Base-by-base conservation (phyloP, 2,888 invertebrate genomes). In the Lasioglossum zephyrum region DNA sequence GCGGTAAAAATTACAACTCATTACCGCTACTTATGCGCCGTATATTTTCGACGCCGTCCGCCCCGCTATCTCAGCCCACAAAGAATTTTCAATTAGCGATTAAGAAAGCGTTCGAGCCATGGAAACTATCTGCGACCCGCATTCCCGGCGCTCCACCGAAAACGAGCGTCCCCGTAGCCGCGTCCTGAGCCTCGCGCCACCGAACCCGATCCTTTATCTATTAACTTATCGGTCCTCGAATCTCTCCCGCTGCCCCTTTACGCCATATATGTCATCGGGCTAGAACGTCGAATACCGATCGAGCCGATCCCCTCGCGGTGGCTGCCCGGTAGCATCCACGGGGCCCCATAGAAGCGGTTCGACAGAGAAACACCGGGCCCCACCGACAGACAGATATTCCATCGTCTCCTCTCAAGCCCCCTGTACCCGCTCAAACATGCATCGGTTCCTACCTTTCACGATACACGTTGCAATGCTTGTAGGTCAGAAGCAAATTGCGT, bases 201-300 rank as follows among this genome's bases (percentile, higher is more conserved):
- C 86, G 78, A 84, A 73, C 53, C 70, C 76, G 87, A 87, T 86
- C 78, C 83, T 86, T 87, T 87, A 87, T 87, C 87, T 87, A 87
- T 84, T 79, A 63, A 81, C 84, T 81, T 87, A 87, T 87, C 87
- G 87, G 41, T 0, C 44, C 84, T 44, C 84, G 83, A 81, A 86
- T 84, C 81, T 74, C 73, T 60, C 60, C 47, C 44, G 77, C 82
- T 76, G 76, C 73, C 69, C 66, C 70, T 81, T 86, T 80, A 79
- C 77, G 86, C 87, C 85, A 88, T 79, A 82, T 87, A 89, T 84
- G 89, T 89, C 89, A 89, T 86, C 84, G 86, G 57, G 86, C 80
- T 89, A 89, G 79, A 78, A 83, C 76, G 80, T 78, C 79, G 88
- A 88, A 88, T 89, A 83, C 90, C 89, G 90, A 89, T 88, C 89